Percentiles rank a stretch among this genome's conserved stretches.
These are phyloP conservation scores for Adoxophyes honmai DNA, from an alignment of 1,140 invertebrate species.

Conservation along the genomic window DNA sequence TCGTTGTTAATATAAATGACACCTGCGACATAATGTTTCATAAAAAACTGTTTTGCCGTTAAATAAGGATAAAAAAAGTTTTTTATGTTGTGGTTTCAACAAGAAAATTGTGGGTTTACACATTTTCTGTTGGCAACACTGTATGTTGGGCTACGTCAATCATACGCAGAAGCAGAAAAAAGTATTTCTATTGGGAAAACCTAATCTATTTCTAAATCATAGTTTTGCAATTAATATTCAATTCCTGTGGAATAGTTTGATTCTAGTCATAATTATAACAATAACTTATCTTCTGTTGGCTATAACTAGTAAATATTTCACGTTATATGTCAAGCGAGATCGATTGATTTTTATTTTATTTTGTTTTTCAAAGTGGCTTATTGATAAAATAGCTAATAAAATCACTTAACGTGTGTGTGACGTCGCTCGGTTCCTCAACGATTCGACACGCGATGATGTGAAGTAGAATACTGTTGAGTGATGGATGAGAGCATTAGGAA, in stretches of 20 bases:
- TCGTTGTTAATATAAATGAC: no score
- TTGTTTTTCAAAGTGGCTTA: slow-evolving; percentile 64
- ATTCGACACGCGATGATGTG: slow-evolving; percentile 57
- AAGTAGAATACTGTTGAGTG: slow-evolving; percentile 55
- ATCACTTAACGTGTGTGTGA: slow-evolving; percentile 64
- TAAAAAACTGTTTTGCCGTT: no score
- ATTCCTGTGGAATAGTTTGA: not conserved
- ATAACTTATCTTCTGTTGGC: slow-evolving; percentile 21
- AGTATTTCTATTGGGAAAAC: slow-evolving; percentile 4
- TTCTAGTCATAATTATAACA: slow-evolving; percentile 4
- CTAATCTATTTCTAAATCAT: slow-evolving; percentile 3
- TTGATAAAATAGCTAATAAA: slow-evolving; percentile 68
- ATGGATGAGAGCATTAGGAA: slow-evolving; percentile 70
- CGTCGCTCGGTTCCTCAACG: slow-evolving; percentile 50
- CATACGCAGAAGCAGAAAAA: slow-evolving; percentile 8
- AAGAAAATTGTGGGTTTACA: no score
- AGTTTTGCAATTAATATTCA: not conserved
- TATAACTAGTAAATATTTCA: slow-evolving; percentile 49
- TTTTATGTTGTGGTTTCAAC: no score
- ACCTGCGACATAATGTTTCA: no score
- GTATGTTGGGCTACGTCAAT: slow-evolving; percentile 10
- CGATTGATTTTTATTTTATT: slow-evolving; percentile 59
- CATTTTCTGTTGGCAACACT: no score
- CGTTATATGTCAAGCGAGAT: slow-evolving; percentile 56
- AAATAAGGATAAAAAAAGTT: no score